Base-by-base conservation (phyloP, 30 jellyfish, hydroid and myxozoan species). In the Aurelia coerulea region DNA sequence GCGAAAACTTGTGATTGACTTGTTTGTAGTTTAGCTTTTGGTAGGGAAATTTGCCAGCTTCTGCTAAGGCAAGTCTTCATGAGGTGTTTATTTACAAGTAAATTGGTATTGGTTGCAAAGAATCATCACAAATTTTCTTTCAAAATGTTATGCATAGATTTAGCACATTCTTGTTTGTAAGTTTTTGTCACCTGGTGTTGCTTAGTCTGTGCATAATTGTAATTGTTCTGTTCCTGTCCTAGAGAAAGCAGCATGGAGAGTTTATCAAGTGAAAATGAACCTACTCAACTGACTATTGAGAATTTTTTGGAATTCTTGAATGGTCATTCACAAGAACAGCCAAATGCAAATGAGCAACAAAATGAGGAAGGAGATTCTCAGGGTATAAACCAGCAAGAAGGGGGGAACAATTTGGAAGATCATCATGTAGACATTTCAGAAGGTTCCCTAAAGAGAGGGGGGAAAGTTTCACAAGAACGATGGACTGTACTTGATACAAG, bases 241-340 rank as follows among this genome's bases (percentile, higher is more conserved):
- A 46, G 56, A 46, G 15, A 46, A 46, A 46, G 56, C 56, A 46
- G 56, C 56, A 60, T 60, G 70, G 70, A 60, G 35, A 17, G 5
- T 15, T 60, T 60, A 2, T 60, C 70, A 60, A 60, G 37, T 60
- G 35, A 60, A n/a, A 60, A 23, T 33, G 89, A 79, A 53, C 89
- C 89, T 11, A 79, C 66, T 29, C 89, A 79, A 75, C 62, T 79
- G 8, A 64, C 89, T 12, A 79, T 79, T 12, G 89, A 79, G 60
- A 79, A 79, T 49, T 79, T 79, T 70, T 35, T 79, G 69, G 80
- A 79, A 12, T 65, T 79, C 62, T 71, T 79, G 35, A 65, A 79
- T 54, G 67, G 73, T 19, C 80, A 51, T 29, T 63, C 80, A n/a
- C 68, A 65, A 64, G 80, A 64, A 37, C 41, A 46, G n/a, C 31